These are phyloP conservation scores for Linepithema humile DNA, from an alignment of 1,140 invertebrate genomes.

Conservation along the genomic window DNA sequence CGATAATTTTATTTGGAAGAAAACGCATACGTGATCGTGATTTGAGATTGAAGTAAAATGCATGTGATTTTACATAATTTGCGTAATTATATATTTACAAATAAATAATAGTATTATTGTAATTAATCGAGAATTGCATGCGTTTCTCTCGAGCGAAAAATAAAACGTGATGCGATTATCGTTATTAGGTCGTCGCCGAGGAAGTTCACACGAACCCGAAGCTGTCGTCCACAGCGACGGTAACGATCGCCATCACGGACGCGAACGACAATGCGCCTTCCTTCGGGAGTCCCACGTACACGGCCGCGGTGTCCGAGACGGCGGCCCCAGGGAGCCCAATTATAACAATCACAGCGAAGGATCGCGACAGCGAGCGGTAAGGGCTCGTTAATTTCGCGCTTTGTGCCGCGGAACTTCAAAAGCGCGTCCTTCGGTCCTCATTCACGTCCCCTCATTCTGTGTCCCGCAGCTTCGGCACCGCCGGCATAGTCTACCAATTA, in stretches of 20 bases:
- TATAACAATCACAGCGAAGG: constrained; percentile 91
- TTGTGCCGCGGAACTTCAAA: constrained; percentile 21
- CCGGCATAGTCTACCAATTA: constrained; percentile 93
- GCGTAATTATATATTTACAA: background rate
- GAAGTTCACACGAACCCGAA: constrained; percentile 91
- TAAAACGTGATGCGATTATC: constrained; percentile 10
- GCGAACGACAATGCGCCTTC: constrained; percentile 95
- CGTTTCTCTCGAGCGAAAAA: background rate
- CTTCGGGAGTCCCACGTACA: constrained; percentile 91
- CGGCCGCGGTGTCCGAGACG: constrained; percentile 89
- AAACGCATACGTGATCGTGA: no score
- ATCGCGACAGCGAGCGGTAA: constrained; percentile 93
- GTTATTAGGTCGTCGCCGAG: constrained; percentile 90
- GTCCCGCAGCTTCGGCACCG: constrained; percentile 86
- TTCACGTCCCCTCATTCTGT: constrained; percentile 2
- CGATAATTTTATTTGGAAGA: background rate
- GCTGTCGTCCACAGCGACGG: constrained; percentile 93
- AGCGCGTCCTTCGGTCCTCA: background rate
- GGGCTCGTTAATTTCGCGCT: constrained; percentile 42
- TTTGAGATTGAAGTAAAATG: background rate
- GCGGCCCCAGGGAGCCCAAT: constrained; percentile 89
- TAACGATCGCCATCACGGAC: constrained; percentile 93
- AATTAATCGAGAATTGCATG: no score
- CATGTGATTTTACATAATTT: background rate
- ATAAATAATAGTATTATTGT: no score